Base-by-base conservation (phyloP, 2,888 invertebrate genomes). In the Amphimallon solstitiale region DNA sequence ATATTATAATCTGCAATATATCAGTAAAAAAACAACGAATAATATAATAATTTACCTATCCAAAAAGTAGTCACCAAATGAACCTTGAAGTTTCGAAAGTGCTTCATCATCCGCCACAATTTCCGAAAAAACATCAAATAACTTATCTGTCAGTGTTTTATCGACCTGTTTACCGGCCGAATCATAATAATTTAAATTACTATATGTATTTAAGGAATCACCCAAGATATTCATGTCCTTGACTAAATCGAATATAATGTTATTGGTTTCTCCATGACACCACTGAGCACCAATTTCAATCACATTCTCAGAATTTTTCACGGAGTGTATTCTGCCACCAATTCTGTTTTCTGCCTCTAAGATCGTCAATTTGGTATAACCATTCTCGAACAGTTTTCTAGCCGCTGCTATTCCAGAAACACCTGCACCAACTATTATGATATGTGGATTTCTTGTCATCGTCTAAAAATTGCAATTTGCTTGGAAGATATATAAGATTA, bases 351-450 rank as follows among this genome's bases (percentile, higher is more conserved):
- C 79, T 2, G 82, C 82, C 71, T 82, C 82, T 62, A 81, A 78
- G 68, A 89, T 80, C 4, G 77, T 82, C 5, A 89, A 72, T 73
- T 86, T 81, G 37, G 77, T 75, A 10, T 85, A 76, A n/a, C 85
- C 85, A 71, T 80, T 81, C 72, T 84, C 80, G 7, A 83, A 69
- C 14, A 88, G 76, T 65, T 80, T 80, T 10, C 81, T 77, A 17
- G 86, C 86, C 19, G 87, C 86, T 14, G 87, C 84, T 62, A 87
- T 80, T 3, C 88, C 88, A 23, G 87, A 79, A 15, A 85, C 83
- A 17, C 88, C 88, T 38, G 87, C 87, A 65, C 89, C 89, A 65
- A 88, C 79, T 43, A 89, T 85, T 65, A 88, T 69, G 38, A 87
- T 80, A 75, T 77, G 76, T 38, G 76, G 72, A 12, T 68, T 69